These are phyloP conservation scores for Saturnia japonica DNA, from an alignment of 2,888 invertebrate genomes.

Conservation along the genomic window DNA sequence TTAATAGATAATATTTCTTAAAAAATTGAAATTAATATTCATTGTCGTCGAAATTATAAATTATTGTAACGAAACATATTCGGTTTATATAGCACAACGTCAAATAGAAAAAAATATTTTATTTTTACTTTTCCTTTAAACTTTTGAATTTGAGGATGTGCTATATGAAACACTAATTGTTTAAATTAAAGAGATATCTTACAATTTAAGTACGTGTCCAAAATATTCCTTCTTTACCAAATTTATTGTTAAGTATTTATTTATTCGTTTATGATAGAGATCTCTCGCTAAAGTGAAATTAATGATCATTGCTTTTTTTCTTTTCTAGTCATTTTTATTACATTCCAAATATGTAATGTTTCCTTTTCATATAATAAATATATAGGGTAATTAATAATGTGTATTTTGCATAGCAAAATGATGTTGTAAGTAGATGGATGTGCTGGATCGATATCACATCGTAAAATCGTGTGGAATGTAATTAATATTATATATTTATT, in stretches of 20 bases:
- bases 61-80: conserved; percentile 40
- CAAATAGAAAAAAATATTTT: conserved; percentile 35
- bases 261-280: conserved; percentile 45
- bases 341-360: conserved; percentile 76
- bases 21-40: conserved; percentile 55
- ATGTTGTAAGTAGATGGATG: conserved; percentile 64
- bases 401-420: conserved; percentile 81
- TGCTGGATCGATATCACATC: conserved; percentile 55
- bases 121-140: conserved; percentile 37
- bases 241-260: conserved; percentile 38
- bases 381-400: conserved; percentile 58
- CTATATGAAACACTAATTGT: conserved; percentile 36
- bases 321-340: conserved; percentile 77
- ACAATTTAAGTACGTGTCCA: conserved; percentile 37
- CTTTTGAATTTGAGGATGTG: conserved; percentile 48
- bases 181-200: conserved; percentile 35
- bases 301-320: conserved; percentile 49
- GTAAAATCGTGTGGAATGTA: conserved; percentile 55
- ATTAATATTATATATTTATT: conserved; percentile 51
- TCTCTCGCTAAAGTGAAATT: conserved; percentile 58
- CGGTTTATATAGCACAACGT: conserved; percentile 44
- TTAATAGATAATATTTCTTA: conserved; percentile 63
- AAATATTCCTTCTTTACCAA: conserved; percentile 37
- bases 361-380: conserved; percentile 53
- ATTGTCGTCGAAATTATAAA: conserved; percentile 52